Percentiles rank a stretch among this genome's conserved stretches.
Conservation (phyloP, 2,888 invertebrate species). For the Tenthredo mesomela region DNA sequence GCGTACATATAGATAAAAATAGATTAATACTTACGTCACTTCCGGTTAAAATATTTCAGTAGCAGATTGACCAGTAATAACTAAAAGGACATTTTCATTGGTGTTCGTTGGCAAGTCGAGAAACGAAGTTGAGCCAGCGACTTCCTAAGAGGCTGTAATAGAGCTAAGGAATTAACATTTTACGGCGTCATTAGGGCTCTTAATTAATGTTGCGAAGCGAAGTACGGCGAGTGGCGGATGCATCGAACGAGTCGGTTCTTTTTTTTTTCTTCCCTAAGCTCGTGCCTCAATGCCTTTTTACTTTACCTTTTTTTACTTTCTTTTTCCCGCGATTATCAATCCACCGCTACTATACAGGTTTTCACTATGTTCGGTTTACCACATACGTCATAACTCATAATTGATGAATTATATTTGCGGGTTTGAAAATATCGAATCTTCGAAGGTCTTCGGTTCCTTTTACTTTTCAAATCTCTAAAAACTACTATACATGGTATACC, state of each 20-base stretch:
- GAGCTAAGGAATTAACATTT: constrained; percentile 53
- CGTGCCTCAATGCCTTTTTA: not conserved
- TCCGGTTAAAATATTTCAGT: not conserved
- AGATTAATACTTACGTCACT: not conserved
- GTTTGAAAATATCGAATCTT: not conserved
- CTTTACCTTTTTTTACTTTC: not conserved
- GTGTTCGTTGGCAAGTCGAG: constrained; percentile 11
- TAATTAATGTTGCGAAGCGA: constrained; percentile 54
- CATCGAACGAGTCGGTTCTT: constrained; percentile 52
- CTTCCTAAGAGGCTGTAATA: constrained; percentile 53
- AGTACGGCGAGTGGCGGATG: constrained; percentile 48
- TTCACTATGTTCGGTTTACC: not conserved
- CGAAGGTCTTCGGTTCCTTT: not conserved
- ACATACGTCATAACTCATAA: not conserved
- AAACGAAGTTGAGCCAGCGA: constrained; percentile 24
- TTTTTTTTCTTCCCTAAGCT: not conserved
- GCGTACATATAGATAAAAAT: not conserved
- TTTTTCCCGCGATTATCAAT: not conserved
- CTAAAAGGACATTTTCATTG: constrained; percentile 23
- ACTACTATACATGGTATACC: not conserved
- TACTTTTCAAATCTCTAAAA: not conserved
- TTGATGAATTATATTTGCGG: not conserved
- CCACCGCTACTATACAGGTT: not conserved
- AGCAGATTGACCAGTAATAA: not conserved
- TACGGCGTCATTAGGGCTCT: constrained; percentile 55